Percentiles rank a stretch among this genome's conserved stretches.
Evolutionary conservation across 2,113 vertebrate species (phyloP).

Genomic region (Amblyornis subalaris): DNA sequence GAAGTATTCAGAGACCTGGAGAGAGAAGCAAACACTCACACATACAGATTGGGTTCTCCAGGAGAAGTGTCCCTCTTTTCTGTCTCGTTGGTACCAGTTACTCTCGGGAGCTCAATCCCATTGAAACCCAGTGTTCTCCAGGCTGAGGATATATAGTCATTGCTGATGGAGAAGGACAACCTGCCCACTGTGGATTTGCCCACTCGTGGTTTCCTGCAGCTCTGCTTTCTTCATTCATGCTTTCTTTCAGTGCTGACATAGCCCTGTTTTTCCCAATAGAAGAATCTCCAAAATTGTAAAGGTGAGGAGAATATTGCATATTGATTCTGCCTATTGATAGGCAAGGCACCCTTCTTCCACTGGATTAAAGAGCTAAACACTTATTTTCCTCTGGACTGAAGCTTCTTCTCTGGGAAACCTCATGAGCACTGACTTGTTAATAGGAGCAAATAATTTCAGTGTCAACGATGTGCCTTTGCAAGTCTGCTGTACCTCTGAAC

Average conservation of each 20-base stretch:
- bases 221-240: not conserved
- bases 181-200: not conserved
- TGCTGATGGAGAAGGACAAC: not conserved
- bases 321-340: not conserved
- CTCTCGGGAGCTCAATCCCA: not conserved
- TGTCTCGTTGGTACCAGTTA: not conserved
- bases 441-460: not conserved
- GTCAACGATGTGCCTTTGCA: not conserved
- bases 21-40: not conserved
- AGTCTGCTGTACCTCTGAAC: not conserved
- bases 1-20: not conserved
- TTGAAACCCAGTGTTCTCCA: not conserved
- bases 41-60: not conserved
- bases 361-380: not conserved
- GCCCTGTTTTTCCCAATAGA: not conserved
- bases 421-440: not conserved
- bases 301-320: rapidly evolving
- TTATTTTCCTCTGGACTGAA: not conserved
- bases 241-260: not conserved
- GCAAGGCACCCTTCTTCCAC: not conserved
- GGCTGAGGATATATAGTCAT: not conserved
- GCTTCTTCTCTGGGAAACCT: not conserved
- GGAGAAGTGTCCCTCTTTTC: not conserved
- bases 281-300: not conserved
- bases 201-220: not conserved